Evolutionary conservation across 2,797 vertebrate genomes (phyloP).

Genomic region (Anolis apletophallus): DNA sequence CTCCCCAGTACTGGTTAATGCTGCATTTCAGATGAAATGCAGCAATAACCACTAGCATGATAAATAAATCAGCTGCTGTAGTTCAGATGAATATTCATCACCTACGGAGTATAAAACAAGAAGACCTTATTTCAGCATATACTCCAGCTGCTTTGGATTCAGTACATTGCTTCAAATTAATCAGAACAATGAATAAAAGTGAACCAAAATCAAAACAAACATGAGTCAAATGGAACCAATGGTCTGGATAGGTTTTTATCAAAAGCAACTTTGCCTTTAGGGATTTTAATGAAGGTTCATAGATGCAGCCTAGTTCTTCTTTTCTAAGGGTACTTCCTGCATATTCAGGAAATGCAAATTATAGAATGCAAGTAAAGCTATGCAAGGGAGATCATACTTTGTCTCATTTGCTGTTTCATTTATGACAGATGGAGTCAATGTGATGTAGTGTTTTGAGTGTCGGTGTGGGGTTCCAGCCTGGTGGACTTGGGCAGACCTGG

Average conservation of each 20-base stretch:
- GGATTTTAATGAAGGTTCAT: background rate
- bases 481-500: no score
- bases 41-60: background rate
- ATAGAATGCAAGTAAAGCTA: no score
- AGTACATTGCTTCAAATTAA: background rate
- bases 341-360: no score
- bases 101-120: background rate
- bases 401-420: no score
- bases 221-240: background rate
- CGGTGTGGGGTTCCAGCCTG: no score
- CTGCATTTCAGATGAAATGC: background rate
- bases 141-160: background rate
- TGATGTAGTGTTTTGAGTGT: no score
- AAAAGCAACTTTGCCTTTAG: background rate
- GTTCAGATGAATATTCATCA: background rate
- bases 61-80: constrained; percentile 14
- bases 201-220: background rate
- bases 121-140: background rate
- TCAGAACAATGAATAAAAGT: background rate
- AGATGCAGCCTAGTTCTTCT: background rate
- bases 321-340: no score
- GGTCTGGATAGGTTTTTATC: background rate
- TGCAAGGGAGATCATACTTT: no score
- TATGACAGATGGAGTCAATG: no score
- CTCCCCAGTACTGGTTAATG: background rate